phyloP scores from a whole-genome alignment of 2,888 invertebrate species.

The Neoaliturus tenellus region DNA sequence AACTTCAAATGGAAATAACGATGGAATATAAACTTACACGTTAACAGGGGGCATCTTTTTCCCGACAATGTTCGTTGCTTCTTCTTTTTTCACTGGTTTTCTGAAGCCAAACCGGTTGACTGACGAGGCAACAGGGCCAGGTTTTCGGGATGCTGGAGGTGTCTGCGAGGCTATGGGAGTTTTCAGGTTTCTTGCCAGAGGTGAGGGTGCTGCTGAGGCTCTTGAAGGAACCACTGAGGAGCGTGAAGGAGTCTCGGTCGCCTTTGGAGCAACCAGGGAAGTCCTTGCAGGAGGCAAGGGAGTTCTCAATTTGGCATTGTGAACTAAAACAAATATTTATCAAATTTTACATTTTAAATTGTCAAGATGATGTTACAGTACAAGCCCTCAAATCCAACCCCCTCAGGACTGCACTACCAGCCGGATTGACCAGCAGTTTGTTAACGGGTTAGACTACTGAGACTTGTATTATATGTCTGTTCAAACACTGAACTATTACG shows the following conservation, averaged over 20 bases:
- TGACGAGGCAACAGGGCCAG: neutral
- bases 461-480: too few relatives aligned
- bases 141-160: neutral
- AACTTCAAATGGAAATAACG: neutral
- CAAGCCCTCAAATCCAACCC: too few relatives aligned
- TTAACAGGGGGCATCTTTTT: neutral
- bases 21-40: neutral
- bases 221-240: too few relatives aligned
- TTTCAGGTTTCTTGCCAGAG: neutral
- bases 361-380: too few relatives aligned
- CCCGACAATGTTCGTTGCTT: neutral
- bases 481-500: too few relatives aligned
- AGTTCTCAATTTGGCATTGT: slow-evolving; percentile 6
- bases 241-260: too few relatives aligned
- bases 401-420: too few relatives aligned
- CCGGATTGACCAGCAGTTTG: too few relatives aligned
- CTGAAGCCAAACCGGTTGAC: slow-evolving; percentile 12
- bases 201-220: neutral
- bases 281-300: neutral
- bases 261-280: too few relatives aligned
- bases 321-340: too few relatives aligned
- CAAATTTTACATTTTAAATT: too few relatives aligned
- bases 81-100: neutral
- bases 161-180: neutral
- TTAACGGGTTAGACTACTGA: too few relatives aligned